Evolutionary conservation across 1,140 invertebrate species (phyloP).

Genomic region (Tribolium castaneum): DNA sequence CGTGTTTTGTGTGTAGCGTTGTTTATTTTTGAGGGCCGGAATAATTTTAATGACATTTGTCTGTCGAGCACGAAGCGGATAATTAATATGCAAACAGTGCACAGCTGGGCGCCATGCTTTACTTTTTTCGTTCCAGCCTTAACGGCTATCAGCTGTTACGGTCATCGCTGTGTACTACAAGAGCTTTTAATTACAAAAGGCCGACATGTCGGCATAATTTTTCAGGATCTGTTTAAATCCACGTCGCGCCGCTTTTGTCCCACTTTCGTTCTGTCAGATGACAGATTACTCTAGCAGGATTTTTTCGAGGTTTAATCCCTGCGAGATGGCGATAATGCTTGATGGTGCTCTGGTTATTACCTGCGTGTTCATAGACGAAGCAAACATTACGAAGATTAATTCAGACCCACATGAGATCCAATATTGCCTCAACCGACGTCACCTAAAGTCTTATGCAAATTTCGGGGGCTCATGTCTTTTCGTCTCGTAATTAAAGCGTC

Average conservation of each 20-base stretch:
- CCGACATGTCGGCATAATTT: constrained; percentile 26
- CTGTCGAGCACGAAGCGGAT: neutral
- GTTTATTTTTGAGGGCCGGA: constrained; percentile 21
- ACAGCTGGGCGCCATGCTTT: constrained; percentile 14
- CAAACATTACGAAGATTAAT: constrained; percentile 32
- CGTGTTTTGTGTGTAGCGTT: neutral
- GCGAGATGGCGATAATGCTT: constrained; percentile 1
- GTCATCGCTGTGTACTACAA: constrained; percentile 22
- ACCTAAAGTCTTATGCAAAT: constrained; percentile 27
- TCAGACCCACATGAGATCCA: constrained; percentile 22
- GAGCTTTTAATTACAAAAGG: constrained; percentile 21
- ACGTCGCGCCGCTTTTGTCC: neutral
- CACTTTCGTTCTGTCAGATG: neutral
- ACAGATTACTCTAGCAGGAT: neutral
- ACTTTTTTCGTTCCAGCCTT: constrained; percentile 9
- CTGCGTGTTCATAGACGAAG: constrained; percentile 1
- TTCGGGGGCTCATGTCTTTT: constrained; percentile 14
- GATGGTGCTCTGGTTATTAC: constrained; percentile 18
- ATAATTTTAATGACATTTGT: constrained; percentile 41
- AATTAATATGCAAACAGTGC: constrained; percentile 37
- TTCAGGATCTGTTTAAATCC: constrained; percentile 27
- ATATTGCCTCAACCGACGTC: constrained; percentile 11
- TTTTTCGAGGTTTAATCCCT: neutral
- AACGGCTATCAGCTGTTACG: constrained; percentile 37
- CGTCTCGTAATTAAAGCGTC: neutral